Percentiles rank a stretch among this genome's conserved stretches.
These are phyloP conservation scores for Poecilia picta DNA, from an alignment of 2,797 vertebrate species.

Conservation along the genomic window DNA sequence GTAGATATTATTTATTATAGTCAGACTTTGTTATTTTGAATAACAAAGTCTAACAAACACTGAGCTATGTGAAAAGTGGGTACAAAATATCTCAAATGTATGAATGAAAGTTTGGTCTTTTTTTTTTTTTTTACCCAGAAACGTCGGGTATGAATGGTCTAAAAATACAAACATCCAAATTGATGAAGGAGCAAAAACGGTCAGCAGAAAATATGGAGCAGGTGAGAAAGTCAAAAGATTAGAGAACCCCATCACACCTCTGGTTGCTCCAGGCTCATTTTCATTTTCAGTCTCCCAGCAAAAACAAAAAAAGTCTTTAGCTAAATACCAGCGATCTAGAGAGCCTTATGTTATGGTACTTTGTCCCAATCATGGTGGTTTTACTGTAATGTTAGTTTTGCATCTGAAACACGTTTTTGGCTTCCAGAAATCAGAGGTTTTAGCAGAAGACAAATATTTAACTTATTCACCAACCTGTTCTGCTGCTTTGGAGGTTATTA, in stretches of 20 bases:
- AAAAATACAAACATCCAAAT: not conserved
- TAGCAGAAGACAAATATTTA: not conserved
- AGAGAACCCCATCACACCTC: constrained; percentile 43
- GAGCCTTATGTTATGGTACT: not conserved
- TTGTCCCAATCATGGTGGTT: too few relatives aligned
- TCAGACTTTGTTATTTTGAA: not conserved
- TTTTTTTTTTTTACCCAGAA: not conserved
- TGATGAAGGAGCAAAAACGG: constrained; percentile 23
- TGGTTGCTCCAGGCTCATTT: constrained; percentile 52
- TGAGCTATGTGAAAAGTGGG: not conserved
- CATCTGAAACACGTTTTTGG: not conserved
- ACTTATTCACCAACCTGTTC: not conserved
- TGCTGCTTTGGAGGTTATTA: not conserved
- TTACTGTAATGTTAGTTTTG: not conserved
- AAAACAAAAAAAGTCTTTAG: constrained; percentile 26
- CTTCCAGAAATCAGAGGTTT: not conserved
- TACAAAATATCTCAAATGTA: not conserved
- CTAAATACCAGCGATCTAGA: not conserved
- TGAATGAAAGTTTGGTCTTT: not conserved
- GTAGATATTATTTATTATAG: not conserved
- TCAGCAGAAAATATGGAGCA: constrained; percentile 50
- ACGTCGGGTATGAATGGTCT: not conserved
- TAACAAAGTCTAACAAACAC: not conserved
- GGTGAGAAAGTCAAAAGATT: constrained; percentile 58
- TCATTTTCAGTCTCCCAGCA: constrained; percentile 44